Evolutionary conservation across 2,113 vertebrate genomes (phyloP).

Genomic region (Anarhynchus alexandrinus): DNA sequence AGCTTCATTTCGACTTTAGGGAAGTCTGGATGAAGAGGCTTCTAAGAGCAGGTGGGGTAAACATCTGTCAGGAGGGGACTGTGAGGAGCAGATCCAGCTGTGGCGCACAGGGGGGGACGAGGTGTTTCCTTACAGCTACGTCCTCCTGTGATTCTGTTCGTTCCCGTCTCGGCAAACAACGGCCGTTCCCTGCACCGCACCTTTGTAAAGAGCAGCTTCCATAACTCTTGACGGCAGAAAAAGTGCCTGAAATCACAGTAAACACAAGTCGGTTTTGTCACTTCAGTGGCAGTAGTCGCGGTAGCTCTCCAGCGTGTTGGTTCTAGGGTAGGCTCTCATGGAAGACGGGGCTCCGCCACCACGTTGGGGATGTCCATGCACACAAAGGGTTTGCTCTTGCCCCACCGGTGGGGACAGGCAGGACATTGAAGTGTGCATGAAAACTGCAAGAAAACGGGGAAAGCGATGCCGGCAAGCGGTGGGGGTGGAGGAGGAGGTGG

Average conservation of each 20-base stretch:
- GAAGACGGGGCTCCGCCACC: background rate
- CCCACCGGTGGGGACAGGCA: background rate
- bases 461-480: accelerated
- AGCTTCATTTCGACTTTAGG: background rate
- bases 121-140: background rate
- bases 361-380: accelerated
- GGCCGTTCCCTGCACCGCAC: background rate
- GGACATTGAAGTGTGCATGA: too few species aligned
- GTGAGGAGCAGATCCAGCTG: background rate
- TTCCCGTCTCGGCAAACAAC: background rate
- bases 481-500: background rate
- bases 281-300: accelerated
- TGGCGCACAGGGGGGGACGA: background rate
- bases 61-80: background rate
- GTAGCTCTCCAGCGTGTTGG: accelerated
- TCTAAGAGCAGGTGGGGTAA: background rate
- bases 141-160: background rate
- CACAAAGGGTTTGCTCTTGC: background rate
- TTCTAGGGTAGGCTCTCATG: accelerated
- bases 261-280: background rate
- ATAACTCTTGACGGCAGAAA: background rate
- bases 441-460: background rate
- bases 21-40: background rate
- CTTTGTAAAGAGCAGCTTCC: background rate
- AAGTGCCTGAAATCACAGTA: background rate